Base-by-base conservation (phyloP, 2,888 invertebrate genomes). In the Conistra vaccinii region DNA sequence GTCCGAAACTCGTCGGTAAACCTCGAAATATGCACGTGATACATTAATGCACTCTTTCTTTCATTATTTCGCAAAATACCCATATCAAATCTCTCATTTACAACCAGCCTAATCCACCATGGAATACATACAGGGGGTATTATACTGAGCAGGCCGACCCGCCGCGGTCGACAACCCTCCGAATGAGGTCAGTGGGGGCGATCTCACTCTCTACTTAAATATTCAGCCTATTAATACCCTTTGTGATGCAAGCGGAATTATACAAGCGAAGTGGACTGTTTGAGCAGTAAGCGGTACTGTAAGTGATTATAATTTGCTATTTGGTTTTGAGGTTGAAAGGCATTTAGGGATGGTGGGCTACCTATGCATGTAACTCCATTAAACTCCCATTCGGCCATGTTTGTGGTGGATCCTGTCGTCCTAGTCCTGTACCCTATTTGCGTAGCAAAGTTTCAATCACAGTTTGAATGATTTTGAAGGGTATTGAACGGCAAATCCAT, bases 171-270 rank as follows among this genome's bases (percentile, higher is more conserved):
- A 69, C 82, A 82, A 85, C 88, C 88, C 77, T 69, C 42, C 14
- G 57, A 88, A 88, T 57, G 85, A 65, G 88, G 88, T 87, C 88
- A 88, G 62, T 68, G 76, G 77, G 85, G 83, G 73, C 48, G 83
- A 58, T 80, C 81, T 78, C 70, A 66, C 84, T 81, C 76, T 76
- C 62, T 69, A 65, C 60, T 85, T 85, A 78, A 84, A 83, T 80
- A 87, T 87, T 85, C 87, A 80, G 58, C 67, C 76, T 71, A 73
- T 69, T 82, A 86, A 71, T 74, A 74, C 74, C 80, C 62, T 73
- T 71, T 69, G 76, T 87, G 61, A 79, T 81, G 85, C 83, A 85
- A 70, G 61, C 63, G 23, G 51, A 42, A 29, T 68, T 58, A 32
- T 69, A 62, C 12, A 9, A 77, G 55, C 53, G 26, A 35, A 48